Percentiles rank a stretch among this genome's conserved stretches.
These are phyloP conservation scores for Dynastes grantii DNA, from an alignment of 2,888 invertebrate species.

Conservation along the genomic window DNA sequence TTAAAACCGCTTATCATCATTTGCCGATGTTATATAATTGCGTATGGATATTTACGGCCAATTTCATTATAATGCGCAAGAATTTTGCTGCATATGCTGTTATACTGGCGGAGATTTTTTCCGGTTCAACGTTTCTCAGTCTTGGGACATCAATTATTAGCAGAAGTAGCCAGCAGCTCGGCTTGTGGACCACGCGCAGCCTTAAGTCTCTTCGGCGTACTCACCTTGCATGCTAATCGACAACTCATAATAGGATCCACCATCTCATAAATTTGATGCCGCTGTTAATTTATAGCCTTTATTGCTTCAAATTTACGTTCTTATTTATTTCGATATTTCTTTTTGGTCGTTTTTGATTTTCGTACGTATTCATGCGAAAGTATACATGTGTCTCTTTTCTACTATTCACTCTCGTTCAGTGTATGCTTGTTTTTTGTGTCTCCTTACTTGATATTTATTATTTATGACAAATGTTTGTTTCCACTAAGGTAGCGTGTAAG, in stretches of 20 bases:
- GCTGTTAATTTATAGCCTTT: constrained; percentile 48
- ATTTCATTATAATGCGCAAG: background rate
- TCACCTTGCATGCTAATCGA: constrained; percentile 62
- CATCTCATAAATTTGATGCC: constrained; percentile 55
- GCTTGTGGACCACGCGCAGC: constrained; percentile 56
- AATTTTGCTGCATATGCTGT: background rate
- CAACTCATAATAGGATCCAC: constrained; percentile 61
- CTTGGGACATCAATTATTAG: constrained; percentile 61
- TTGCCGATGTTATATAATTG: no score
- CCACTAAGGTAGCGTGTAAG: constrained; percentile 10
- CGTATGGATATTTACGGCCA: no score
- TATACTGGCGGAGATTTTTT: constrained; percentile 11
- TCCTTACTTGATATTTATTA: constrained; percentile 2
- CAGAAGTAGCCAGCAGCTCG: constrained; percentile 50
- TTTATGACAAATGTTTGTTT: constrained; percentile 8
- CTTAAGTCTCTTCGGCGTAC: constrained; percentile 51
- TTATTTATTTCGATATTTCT: constrained; percentile 44
- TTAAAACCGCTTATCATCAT: no score
- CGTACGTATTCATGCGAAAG: background rate
- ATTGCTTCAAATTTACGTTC: constrained; percentile 47
- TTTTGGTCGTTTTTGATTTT: constrained; percentile 35
- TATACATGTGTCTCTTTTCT: background rate
- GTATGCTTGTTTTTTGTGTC: background rate
- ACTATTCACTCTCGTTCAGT: constrained; percentile 2
- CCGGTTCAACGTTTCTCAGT: constrained; percentile 46